phyloP scores from a whole-genome alignment of 2,797 vertebrate genomes.

The Anableps anableps region DNA sequence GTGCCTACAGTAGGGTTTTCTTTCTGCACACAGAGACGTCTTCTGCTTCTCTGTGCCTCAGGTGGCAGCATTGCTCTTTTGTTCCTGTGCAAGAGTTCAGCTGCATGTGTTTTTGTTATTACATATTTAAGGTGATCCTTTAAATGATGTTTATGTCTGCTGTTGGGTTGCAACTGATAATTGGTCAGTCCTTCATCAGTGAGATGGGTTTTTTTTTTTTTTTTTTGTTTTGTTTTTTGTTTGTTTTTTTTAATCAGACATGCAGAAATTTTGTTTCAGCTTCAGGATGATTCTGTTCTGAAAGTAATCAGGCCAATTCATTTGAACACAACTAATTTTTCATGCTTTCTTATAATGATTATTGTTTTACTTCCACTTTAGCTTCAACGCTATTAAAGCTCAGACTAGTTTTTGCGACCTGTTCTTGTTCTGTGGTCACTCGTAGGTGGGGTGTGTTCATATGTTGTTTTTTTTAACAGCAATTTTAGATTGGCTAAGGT shows the following conservation, averaged over 20 bases:
- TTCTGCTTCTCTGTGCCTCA: slow-evolving; percentile 14
- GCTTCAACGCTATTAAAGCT: neutral
- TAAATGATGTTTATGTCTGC: neutral
- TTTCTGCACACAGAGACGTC: neutral
- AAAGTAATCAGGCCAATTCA: neutral
- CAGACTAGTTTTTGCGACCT: neutral
- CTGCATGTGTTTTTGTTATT: neutral
- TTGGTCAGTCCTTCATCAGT: neutral
- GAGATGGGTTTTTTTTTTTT: neutral
- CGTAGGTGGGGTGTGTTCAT: too few relatives aligned
- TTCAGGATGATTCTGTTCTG: neutral
- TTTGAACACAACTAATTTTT: neutral
- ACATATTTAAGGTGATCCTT: neutral
- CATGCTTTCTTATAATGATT: neutral
- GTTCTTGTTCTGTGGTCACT: neutral
- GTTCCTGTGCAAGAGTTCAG: neutral
- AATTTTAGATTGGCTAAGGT: neutral
- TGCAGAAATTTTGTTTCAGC: neutral
- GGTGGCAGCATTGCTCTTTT: slow-evolving; percentile 51
- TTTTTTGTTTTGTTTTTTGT: too few relatives aligned
- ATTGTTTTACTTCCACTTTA: neutral
- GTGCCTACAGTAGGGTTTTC: slow-evolving; percentile 17
- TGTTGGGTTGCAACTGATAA: neutral
- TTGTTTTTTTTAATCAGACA: too few relatives aligned
- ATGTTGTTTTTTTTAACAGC: too few relatives aligned